phyloP scores from a whole-genome alignment of 2,888 invertebrate genomes.

The Aphrophora alni region DNA sequence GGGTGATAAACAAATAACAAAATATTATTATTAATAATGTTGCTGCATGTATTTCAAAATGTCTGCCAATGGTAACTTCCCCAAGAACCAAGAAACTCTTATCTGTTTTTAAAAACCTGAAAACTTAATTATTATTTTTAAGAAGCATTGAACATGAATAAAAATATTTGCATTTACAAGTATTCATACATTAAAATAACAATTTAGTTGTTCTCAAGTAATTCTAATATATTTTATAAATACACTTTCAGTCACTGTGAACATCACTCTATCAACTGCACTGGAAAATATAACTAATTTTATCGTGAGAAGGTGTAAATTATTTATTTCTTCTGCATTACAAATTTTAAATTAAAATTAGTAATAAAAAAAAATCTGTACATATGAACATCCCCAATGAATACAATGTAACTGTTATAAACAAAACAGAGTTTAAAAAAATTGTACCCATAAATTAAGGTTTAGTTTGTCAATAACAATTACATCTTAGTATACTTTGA shows the following conservation, averaged over 20 bases:
- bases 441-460: neutral
- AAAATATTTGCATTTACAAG: neutral
- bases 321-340: neutral
- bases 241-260: neutral
- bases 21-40: neutral
- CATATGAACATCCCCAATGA: conserved; percentile 33
- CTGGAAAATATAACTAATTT: neutral
- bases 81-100: neutral
- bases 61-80: neutral
- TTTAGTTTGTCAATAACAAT: neutral
- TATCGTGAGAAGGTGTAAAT: neutral
- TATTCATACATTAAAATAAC: neutral
- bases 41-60: neutral
- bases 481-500: neutral
- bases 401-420: conserved; percentile 27
- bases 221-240: neutral
- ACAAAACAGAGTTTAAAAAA: neutral
- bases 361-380: conserved; percentile 29
- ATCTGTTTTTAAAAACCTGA: neutral
- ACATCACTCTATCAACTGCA: neutral
- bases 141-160: neutral
- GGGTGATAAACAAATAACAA: neutral
- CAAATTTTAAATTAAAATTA: neutral
- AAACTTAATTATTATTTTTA: neutral
- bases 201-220: neutral